These are phyloP conservation scores for Chirona hameri DNA, from an alignment of 2,888 invertebrate genomes.

Conservation along the genomic window DNA sequence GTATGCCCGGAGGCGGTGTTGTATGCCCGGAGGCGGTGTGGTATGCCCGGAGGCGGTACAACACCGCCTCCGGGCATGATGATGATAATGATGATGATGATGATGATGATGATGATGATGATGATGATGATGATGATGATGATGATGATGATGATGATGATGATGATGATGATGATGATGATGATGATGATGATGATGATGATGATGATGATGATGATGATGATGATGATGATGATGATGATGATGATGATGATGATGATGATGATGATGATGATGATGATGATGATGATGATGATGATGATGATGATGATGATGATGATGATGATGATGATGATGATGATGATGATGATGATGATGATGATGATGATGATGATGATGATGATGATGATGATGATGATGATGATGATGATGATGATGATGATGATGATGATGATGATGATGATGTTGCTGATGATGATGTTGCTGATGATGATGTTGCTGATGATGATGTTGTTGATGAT, in stretches of 20 bases:
- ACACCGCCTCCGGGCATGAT: neutral
- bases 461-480: too few species aligned
- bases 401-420: neutral
- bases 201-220: conserved; percentile 22
- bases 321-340: conserved; percentile 22
- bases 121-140: conserved; percentile 7
- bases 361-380: neutral
- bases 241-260: conserved; percentile 22
- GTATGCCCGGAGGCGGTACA: too few species aligned
- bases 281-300: neutral
- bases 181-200: conserved; percentile 22
- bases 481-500: too few species aligned
- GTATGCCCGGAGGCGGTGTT: too few species aligned
- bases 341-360: neutral
- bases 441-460: too few species aligned
- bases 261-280: conserved; percentile 22
- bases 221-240: conserved; percentile 22
- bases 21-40: too few species aligned
- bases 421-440: too few species aligned
- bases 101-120: conserved; percentile 6
- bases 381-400: conserved; percentile 22
- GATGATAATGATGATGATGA: conserved; percentile 22
- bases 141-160: conserved; percentile 11
- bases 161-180: conserved; percentile 22
- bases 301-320: neutral